Evolutionary conservation across 2,797 vertebrate genomes (phyloP), one percentile per base, ranked within the genome.

Genomic region (Arnoldichthys spilopterus): DNA sequence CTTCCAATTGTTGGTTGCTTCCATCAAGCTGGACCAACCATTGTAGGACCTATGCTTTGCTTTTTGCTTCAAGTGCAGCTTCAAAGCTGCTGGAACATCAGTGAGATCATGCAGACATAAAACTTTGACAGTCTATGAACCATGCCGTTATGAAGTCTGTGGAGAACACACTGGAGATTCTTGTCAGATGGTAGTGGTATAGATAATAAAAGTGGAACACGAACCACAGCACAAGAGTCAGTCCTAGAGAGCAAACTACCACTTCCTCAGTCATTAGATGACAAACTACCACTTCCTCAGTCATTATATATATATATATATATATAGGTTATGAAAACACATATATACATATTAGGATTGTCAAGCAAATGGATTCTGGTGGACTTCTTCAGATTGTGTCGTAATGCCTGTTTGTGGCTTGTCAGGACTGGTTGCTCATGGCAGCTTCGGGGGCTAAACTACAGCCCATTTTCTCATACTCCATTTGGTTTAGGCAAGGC

Each of bases 51-150:
- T 40, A 32, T 45, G n/a, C 24, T 47, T 62, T 26, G 47, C 69
- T 78, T 72, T 66, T 53, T 40, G n/a, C 58, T 62, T 64, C 24
- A 54, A 40, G 24, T 30, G 22, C 30, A 77, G 40, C 68, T 45
- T 66, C 66, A 58, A 72, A 78, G 49, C 47, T 26, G 9, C 11
- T 34, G 47, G 20, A n/a, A 70, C 6, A 79, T 18, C 63, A 47
- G 34, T 34, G 12, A 79, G 28, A 47, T 72, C 18, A 40, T 28
- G 6, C 20, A 73, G 72, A 67, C 37, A 58, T 47, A 28, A 77
- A 2, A 32, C 68, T 32, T 43, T 40, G 34, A 53, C 11, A 6
- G 13, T 40, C 9, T 28, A 78, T 40, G 24, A 24, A 16, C 16
- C 22, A 56, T 0, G 5, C 20, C 53, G 22, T 59, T 22, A 59